Evolutionary conservation across 2,888 invertebrate species (phyloP), one percentile per base, ranked within the genome.

Genomic region (Dusona sp.): DNA sequence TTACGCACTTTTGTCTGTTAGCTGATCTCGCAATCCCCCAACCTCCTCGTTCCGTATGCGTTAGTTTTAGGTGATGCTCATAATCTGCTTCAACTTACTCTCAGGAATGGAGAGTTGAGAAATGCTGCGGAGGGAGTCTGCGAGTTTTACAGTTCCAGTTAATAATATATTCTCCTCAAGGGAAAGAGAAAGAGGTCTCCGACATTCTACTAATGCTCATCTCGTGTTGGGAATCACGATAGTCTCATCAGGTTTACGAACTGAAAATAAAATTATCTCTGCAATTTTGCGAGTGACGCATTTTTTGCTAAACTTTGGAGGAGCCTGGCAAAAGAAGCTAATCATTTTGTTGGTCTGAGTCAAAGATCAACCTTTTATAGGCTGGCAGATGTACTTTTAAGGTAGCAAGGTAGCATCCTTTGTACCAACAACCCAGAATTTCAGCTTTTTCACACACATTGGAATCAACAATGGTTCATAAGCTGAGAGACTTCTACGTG

Each of bases 11-110:
- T 74, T 38, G 74, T 74, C 29, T 42, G 38, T 42, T 42, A 74
- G 38, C 22, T 16, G 25, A 11, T 22, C 25, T 48, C 13, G 25
- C 29, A 61, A 45, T 42, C 68, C 29, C 73, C 48, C 74, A 57
- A 79, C 75, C 22, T 75, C 51, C 70, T 75, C 38, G 61, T 38
- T 73, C 61, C 25, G 61, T 42, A 70, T 84, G 75, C 79, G 75
- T 79, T 75, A 79, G 51, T 29, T 68, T 68, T 75, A 79, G 68
- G 75, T 75, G 61, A 61, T 61, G 84, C 79, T 68, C 79, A 74
- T 84, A 84, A 84, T 84, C 68, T 75, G 61, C 74, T 80, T 79
- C 79, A 84, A 79, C 84, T 84, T 75, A 79, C 68, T 84, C 38
- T 13, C 68, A 19, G 54, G n/a, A 38, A 36, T 19, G 29, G 65